Evolutionary conservation across 2,797 vertebrate species (phyloP), one percentile per base, ranked within the genome.

Genomic region (Hypotaenidia philippensis): DNA sequence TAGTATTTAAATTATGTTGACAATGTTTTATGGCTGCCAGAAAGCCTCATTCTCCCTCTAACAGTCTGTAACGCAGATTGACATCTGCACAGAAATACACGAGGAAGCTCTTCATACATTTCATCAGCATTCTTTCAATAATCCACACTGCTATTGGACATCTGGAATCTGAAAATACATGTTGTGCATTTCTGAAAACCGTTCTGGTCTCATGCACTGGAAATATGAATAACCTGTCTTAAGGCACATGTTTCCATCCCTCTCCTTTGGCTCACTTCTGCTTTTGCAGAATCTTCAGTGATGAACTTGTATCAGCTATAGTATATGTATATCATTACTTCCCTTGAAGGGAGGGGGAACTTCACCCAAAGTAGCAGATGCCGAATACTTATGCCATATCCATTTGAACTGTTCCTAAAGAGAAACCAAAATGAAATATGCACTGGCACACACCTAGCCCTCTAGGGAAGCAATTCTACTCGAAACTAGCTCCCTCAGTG

Each of bases 91-190:
- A 72, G 53, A 18, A 87, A 79, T 60, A 26, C 38, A 36, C 40
- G 45, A 90, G 36, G 38, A 86, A 93, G 70, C 5, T 91, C 32
- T 75, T 93, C 86, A 84, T 41, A 36, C 6, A 80, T 82, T 83
- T 92, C 78, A 77, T 77, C 36, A 77, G 2, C 21, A 68, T 82
- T 84, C 31, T 90, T 96, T 95, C 76, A 91, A 29, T 79, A 95
- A 89, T 50, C 49, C 38, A 83, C 41, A 44, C 7, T 71, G 36
- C 20, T 66, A 16, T 38, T 84, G 55, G 45, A 36, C 41, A 90
- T 76, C 55, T 70, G 56, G 13, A 88, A 79, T 72, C 52, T 86
- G 61, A 90, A 95, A 94, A 68, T n/a, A 74, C 13, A 44, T 2
- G 34, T n/a, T 61, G 36, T 52, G 7, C 29, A 26, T 68, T 94